Base-by-base conservation (phyloP, 2,888 invertebrate species). In the Noctua janthe region DNA sequence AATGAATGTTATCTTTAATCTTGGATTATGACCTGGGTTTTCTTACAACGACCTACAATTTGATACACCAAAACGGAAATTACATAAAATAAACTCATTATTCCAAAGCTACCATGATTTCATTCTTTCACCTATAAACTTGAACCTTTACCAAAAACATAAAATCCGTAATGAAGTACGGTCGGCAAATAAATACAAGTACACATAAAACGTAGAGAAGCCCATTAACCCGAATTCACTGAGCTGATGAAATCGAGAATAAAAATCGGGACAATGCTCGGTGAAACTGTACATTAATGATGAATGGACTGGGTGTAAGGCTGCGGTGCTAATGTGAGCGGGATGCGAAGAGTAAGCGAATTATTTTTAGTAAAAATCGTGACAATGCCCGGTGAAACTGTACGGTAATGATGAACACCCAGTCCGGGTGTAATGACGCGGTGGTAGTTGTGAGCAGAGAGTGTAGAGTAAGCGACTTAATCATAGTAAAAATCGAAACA, bases 241-340 rank as follows among this genome's bases (percentile, higher is more conserved):
- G 83, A 76, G 81, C 74, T 83, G 84, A 81, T 81, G 85, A 82
- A 84, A 85, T 86, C 81, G 80, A 79, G 81, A 83, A 84, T 83
- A 85, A 90, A 86, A 89, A 90, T 87, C 85, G 78, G 81, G 77
- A 84, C 87, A 79, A 76, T 81, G 81, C 71, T 59, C 77, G 29
- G 56, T 71, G 73, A 29, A 71, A 79, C 67, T 75, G 91, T 92
- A 90, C 91, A 91, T 91, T 92, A 92, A 92, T 94, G 93, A 93
- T 93, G 90, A 90, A 93, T 91, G 4, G 17, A 23, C 54, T 35
- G 35, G 70, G 43, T 59, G 49, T 70, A 20, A 8, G 70, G 66
- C 0, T 13, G 17, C 0, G 35, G 86, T 80, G 17, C 3, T 6
- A 84, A 11, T 82, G 71, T 8, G 0, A 82, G 82, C 89, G 79